Evolutionary conservation across 1,140 invertebrate species (phyloP), one percentile per base, ranked within the genome.

Genomic region (Caenorhabditis elegans): DNA sequence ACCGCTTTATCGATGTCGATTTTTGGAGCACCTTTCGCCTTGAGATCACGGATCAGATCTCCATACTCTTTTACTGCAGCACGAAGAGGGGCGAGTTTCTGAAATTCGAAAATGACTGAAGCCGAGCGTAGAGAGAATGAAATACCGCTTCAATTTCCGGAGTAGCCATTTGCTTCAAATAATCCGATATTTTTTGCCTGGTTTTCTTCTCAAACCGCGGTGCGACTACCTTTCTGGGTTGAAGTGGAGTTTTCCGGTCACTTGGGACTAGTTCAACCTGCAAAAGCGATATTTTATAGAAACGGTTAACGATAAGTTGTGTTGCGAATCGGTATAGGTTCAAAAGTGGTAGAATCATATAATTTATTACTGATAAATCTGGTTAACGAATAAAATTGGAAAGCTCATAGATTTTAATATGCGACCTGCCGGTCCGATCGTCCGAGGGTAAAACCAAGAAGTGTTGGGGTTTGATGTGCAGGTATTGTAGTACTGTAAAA

Each of bases 1-100:
- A 98, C 95, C 36, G 96, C 96, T 90, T 94, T 94, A 90, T 97
- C 97, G 0, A 98, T 90, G 89, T 98, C 96, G 65, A 97, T 91
- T 90, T 96, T 95, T 36, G 94, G 93, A 10, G 95, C 96, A 79
- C 94, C 94, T 83, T 93, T 92, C 78, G 93, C 92, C 91, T 98
- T 98, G 1, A 98, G 90, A 86, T 94, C 92, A 28, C 95, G 90
- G 0, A 98, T 95, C 78, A 95, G 87, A 90, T 98, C 95, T 75
- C 96, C 95, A 93, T 94, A 87, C 43, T 86, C 83, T 49, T 87
- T 87, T 3, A 87, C 86, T 1, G 79, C 85, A 15, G 43, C 76
- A 26, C 86, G 85, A 34, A 87, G 85, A 24, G 86, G 86, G 26
- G 84, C 81, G 34, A 91, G 90, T 51, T 85, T 70, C 87, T 86